phyloP scores from a whole-genome alignment of 2,888 invertebrate genomes.

The Hypercompe scribonia region DNA sequence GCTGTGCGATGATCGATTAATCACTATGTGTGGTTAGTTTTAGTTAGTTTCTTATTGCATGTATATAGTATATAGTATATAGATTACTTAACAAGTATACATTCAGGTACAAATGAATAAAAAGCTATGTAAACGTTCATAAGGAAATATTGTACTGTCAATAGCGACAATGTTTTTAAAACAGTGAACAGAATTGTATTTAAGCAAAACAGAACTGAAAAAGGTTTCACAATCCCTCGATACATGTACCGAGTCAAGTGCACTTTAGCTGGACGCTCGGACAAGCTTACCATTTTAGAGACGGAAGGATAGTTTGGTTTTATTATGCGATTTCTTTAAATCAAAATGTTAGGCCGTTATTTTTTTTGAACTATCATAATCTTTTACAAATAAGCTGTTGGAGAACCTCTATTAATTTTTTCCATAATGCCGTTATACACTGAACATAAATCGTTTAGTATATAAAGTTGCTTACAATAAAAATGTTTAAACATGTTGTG shows the following conservation, averaged over 20 bases:
- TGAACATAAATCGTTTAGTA: neutral
- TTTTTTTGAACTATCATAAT: no score
- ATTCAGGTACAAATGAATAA: neutral
- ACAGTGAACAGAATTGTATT: neutral
- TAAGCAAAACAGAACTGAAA: neutral
- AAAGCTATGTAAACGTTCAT: neutral
- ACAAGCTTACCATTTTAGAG: neutral
- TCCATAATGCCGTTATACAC: neutral
- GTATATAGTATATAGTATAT: no score
- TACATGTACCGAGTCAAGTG: neutral
- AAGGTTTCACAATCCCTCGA: neutral
- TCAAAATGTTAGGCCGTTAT: no score
- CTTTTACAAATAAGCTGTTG: neutral
- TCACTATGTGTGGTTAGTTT: no score
- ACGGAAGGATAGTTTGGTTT: no score
- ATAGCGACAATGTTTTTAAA: neutral
- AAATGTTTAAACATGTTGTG: slow-evolving; percentile 3
- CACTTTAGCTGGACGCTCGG: neutral
- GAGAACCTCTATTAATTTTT: neutral
- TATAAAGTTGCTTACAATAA: neutral
- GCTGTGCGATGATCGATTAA: no score
- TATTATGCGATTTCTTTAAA: no score
- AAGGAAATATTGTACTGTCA: neutral
- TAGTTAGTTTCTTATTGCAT: no score
- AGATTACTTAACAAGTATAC: no score